These are phyloP conservation scores for Holotrichia oblita DNA, from an alignment of 1,140 invertebrate genomes.

Conservation along the genomic window DNA sequence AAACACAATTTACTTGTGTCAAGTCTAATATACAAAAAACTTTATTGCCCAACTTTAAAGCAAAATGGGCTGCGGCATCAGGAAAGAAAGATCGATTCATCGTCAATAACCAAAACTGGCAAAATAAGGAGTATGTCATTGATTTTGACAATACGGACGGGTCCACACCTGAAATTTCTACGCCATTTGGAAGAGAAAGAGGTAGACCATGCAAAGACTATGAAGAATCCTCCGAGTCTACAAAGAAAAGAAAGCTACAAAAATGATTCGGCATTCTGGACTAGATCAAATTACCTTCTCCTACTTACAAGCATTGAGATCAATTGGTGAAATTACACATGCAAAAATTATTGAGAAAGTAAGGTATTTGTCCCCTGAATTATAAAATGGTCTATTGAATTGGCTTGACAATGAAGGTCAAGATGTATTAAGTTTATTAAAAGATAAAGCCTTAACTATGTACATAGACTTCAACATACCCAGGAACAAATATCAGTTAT, in stretches of 20 bases:
- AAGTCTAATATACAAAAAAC: too few relatives aligned
- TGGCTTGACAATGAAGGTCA: not conserved
- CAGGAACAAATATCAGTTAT: slow-evolving; percentile 24
- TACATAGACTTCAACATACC: not conserved
- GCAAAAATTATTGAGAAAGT: too few relatives aligned
- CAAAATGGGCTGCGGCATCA: too few relatives aligned
- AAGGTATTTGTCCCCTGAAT: not conserved
- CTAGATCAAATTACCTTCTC: slow-evolving; percentile 6
- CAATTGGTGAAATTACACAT: not conserved
- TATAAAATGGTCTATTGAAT: not conserved
- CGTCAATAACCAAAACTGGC: too few relatives aligned
- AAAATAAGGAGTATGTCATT: too few relatives aligned
- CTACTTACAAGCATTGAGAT: slow-evolving; percentile 12
- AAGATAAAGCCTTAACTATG: not conserved
- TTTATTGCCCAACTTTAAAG: too few relatives aligned
- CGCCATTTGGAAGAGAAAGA: too few relatives aligned
- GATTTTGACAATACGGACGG: too few relatives aligned
- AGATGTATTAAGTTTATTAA: not conserved
- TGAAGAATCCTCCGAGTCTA: not conserved
- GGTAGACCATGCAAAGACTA: too few relatives aligned
- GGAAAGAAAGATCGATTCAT: too few relatives aligned
- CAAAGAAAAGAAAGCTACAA: slow-evolving; percentile 20
- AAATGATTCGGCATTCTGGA: slow-evolving; percentile 22
- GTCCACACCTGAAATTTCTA: too few relatives aligned
- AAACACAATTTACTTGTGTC: too few relatives aligned